phyloP scores from a whole-genome alignment of 2,888 invertebrate species.

The Drosophila sordidula region DNA sequence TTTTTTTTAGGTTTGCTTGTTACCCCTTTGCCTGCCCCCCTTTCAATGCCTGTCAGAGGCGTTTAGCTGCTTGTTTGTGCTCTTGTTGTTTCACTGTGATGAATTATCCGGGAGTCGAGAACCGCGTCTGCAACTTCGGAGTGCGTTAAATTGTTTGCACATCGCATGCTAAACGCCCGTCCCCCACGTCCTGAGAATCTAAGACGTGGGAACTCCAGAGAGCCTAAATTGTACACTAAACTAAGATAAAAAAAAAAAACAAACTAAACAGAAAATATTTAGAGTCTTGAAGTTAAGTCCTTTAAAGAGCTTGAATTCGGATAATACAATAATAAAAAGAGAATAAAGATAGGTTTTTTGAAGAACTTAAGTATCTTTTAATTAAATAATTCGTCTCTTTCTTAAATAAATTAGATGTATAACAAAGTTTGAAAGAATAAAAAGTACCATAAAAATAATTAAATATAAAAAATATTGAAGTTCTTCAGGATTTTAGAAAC shows the following conservation, averaged over 20 bases:
- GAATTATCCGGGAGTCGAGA: conserved; percentile 43
- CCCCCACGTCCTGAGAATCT: conserved; percentile 24
- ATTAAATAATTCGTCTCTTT: too few species aligned
- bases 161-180: conserved; percentile 49
- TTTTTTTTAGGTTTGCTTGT: conserved; percentile 11
- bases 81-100: conserved; percentile 35
- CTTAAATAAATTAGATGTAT: too few species aligned
- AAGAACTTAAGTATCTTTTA: too few species aligned
- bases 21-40: conserved; percentile 44
- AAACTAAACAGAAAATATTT: neutral
- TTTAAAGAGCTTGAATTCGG: too few species aligned
- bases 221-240: neutral
- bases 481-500: too few species aligned
- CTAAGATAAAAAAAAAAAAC: neutral
- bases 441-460: too few species aligned
- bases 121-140: conserved; percentile 35
- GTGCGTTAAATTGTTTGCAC: conserved; percentile 71
- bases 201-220: conserved; percentile 55
- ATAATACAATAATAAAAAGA: too few species aligned
- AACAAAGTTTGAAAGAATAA: too few species aligned
- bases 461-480: too few species aligned
- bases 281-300: too few species aligned
- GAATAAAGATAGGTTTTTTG: too few species aligned
- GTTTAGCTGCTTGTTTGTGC: conserved; percentile 50
- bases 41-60: conserved; percentile 73